Percentiles rank a stretch among this genome's conserved stretches.
Evolutionary conservation across 2,888 invertebrate species (phyloP).

Genomic region (Philonicus albiceps): DNA sequence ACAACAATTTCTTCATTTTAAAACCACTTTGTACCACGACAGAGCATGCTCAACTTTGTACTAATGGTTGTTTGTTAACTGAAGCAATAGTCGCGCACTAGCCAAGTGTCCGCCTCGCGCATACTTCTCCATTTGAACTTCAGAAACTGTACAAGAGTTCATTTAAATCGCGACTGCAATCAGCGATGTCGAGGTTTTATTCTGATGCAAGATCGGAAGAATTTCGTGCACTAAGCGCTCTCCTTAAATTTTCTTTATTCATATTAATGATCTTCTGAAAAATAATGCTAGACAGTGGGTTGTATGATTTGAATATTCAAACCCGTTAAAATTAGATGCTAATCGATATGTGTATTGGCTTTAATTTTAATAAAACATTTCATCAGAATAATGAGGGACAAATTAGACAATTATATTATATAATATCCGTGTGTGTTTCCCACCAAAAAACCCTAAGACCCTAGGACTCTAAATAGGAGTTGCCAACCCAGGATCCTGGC

Average conservation of each 20-base stretch:
- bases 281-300: background rate
- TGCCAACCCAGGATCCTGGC: too few relatives aligned
- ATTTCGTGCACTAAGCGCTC: conserved; percentile 17
- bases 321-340: background rate
- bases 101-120: conserved; percentile 9
- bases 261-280: background rate
- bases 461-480: too few relatives aligned
- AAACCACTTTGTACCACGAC: background rate
- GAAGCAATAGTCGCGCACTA: background rate
- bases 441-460: too few relatives aligned
- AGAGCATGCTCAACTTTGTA: background rate
- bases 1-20: background rate
- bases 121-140: conserved; percentile 12
- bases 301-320: background rate
- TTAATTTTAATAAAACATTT: background rate
- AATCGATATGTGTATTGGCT: background rate
- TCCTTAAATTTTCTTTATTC: background rate
- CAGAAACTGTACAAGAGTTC: conserved; percentile 11
- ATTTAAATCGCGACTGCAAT: conserved; percentile 24
- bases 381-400: too few relatives aligned
- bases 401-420: too few relatives aligned
- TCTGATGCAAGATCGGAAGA: conserved; percentile 18
- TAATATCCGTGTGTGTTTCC: too few relatives aligned
- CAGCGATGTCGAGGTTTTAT: background rate
- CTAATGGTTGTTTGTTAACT: background rate